Base-by-base conservation (phyloP, 2,113 vertebrate species). In the Petrocephalus zakoni region DNA sequence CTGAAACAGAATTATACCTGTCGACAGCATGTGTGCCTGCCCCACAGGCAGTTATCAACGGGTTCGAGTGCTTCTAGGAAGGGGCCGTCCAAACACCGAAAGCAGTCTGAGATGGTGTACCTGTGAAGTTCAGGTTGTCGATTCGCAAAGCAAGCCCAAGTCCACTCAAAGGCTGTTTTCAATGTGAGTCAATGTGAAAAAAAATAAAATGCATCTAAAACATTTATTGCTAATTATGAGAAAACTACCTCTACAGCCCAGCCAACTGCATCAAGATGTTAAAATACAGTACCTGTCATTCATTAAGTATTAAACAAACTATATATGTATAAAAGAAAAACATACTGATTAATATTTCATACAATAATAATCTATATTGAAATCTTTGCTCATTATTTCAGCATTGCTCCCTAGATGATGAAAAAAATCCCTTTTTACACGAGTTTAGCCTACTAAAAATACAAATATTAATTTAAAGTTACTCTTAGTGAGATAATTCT, bases 341-440 rank as follows among this genome's bases (percentile, higher is more conserved):
- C 53, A n/a, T 85, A 55, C 84, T 56, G 84, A 86, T 53, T 86
- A 86, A 55, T 56, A 85, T 86, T 86, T 86, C 52, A 86, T 86
- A 86, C n/a, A 51, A 52, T 85, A 85, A 85, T 13, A 85, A 85
- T 51, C 82, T 85, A n/a, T 84, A 47, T 52, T 85, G 82, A 83
- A 83, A 83, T 46, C 46, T 83, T 83, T 10, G 42, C 81, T 85
- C 82, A 49, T 47, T 29, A 10, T 13, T 52, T 51, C n/a, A 51
- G 52, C 51, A 56, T 25, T 56, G 7, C 17, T 85, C 52, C 25
- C 15, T 51, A 85, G 52, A 85, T 34, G 52, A 55, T 17, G 10
- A 2, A 56, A 37, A 34, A 37, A 52, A 19, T n/a, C 34, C 51
- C 10, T 25, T 34, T 55, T 34, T 56, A 55, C 51, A 56, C 19